Evolutionary conservation across 2,888 invertebrate genomes (phyloP), one percentile per base, ranked within the genome.

Genomic region (Cephonodes hylas): DNA sequence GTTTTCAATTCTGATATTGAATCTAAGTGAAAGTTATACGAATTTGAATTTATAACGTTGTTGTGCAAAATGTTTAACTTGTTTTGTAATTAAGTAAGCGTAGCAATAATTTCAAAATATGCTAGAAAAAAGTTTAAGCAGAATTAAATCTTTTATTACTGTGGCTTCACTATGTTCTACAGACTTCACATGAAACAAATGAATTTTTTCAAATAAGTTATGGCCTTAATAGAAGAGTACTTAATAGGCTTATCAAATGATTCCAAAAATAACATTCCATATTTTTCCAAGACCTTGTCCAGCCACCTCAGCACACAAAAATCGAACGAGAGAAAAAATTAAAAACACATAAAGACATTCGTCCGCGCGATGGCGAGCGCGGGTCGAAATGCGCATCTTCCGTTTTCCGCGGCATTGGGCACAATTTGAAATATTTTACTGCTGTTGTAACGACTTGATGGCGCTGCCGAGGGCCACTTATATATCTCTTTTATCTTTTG

Each of bases 371-470:
- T 65, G 67, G 48, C 13, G 67, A 64, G 64, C 62, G 72, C 72
- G 80, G 77, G 76, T 73, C 75, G 71, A 82, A 81, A 84, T 78
- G 86, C 88, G 86, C 84, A 88, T 88, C 89, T 93, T 93, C 92
- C 92, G 92, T 91, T 93, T 93, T 91, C 91, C 91, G 83, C 86
- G 83, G 83, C 92, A 91, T 93, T 93, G 91, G 87, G 89, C 88
- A 88, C 91, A 86, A 91, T 93, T 93, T 93, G 93, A 93, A 92
- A 93, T 92, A 93, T 93, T 90, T 91, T 89, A 93, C 85, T 90
- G 84, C 84, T 86, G 82, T 91, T 92, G 89, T 93, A 93, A 93
- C 91, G 93, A 92, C 91, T 90, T 90, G 91, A 91, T 92, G 89
- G 90, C 85, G 83, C 84, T 87, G 88, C 86, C 83, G 86, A 89